These are phyloP conservation scores for Rhabdomys dilectus DNA, from an alignment of 2,113 vertebrate species.

Conservation along the genomic window DNA sequence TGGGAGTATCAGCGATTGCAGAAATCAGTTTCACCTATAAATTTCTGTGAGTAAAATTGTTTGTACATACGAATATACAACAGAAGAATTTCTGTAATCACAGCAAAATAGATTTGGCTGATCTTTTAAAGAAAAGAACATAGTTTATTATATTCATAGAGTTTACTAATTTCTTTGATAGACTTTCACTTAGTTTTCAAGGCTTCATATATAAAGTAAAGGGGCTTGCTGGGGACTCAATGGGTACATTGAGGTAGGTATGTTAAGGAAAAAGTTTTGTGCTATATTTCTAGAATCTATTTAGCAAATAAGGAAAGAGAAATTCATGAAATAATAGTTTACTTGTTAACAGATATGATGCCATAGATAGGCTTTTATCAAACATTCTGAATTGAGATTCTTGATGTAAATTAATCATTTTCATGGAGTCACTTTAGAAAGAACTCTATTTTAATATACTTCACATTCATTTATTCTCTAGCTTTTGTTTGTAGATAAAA, in stretches of 20 bases:
- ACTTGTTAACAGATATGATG: neutral
- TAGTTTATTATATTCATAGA: neutral
- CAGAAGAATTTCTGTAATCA: neutral
- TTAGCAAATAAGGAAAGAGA: neutral
- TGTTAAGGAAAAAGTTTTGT: neutral
- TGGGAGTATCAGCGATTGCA: neutral
- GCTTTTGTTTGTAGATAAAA: neutral
- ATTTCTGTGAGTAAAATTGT: neutral
- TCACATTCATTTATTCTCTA: neutral
- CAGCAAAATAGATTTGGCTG: neutral
- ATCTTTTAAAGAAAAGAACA: neutral
- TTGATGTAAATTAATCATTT: neutral
- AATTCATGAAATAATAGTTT: neutral
- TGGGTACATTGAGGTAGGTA: neutral
- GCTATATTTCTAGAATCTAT: neutral
- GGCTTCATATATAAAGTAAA: neutral
- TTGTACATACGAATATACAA: too few relatives aligned
- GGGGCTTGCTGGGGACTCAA: fast-evolving
- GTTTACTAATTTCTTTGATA: neutral
- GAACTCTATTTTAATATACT: neutral
- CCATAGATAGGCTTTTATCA: neutral
- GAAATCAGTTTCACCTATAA: neutral
- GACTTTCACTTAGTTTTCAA: neutral
- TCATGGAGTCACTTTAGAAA: too few relatives aligned
- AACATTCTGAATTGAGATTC: neutral